phyloP scores from a whole-genome alignment of 1,140 invertebrate species.

The Phymorhynchus buccinoides region DNA sequence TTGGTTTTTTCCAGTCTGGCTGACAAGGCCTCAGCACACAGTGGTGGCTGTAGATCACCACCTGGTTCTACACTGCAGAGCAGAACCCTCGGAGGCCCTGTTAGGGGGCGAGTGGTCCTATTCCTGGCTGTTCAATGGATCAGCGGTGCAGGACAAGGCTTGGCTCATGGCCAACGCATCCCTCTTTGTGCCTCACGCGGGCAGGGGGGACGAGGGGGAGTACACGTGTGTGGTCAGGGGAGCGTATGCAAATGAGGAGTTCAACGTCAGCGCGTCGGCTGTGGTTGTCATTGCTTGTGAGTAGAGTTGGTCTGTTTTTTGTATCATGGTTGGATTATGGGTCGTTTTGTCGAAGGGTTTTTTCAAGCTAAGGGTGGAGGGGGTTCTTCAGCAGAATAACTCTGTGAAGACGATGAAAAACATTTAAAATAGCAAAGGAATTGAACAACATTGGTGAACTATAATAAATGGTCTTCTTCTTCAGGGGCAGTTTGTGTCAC shows the following conservation, averaged over 20 bases:
- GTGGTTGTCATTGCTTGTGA: slow-evolving; percentile 54
- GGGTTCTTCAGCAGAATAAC: too few relatives aligned
- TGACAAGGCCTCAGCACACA: slow-evolving; percentile 37
- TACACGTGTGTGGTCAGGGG: slow-evolving; percentile 49
- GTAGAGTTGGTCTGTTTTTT: slow-evolving; percentile 10
- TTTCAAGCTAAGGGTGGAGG: too few relatives aligned
- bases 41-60: slow-evolving; percentile 44
- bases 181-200: slow-evolving; percentile 47
- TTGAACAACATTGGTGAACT: too few relatives aligned
- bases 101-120: slow-evolving; percentile 27
- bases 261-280: slow-evolving; percentile 27
- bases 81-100: neutral
- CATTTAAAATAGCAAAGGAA: too few relatives aligned
- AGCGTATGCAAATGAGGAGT: neutral
- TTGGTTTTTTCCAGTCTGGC: slow-evolving; percentile 45
- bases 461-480: too few relatives aligned
- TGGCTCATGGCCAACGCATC: slow-evolving; percentile 52
- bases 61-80: slow-evolving; percentile 49
- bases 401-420: too few relatives aligned
- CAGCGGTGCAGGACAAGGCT: slow-evolving; percentile 1
- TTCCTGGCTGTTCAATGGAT: slow-evolving; percentile 43
- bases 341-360: too few relatives aligned
- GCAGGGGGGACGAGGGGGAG: slow-evolving; percentile 47
- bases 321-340: too few relatives aligned
- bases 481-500: too few relatives aligned